A percentile compares a stretch with the other conserved stretches of the same genome.
These are phyloP conservation scores for Muscina levida DNA, from an alignment of 2,888 invertebrate species.

Conservation along the genomic window DNA sequence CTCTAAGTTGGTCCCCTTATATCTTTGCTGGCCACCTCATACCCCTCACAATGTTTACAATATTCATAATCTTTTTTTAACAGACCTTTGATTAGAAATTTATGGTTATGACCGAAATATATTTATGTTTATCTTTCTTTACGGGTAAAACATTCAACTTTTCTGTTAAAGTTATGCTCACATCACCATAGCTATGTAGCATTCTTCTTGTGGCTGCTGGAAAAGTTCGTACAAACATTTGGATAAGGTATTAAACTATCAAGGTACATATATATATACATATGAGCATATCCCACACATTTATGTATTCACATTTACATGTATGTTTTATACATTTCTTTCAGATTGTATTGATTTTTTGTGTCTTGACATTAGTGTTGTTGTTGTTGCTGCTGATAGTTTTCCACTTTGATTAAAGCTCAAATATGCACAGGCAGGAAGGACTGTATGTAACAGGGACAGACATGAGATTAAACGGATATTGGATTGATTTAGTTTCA, in stretches of 20 bases:
- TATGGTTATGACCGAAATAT: conserved; percentile 41
- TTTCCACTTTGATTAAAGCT: conserved; percentile 19
- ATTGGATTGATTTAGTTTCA: conserved; percentile 11
- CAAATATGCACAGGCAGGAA: background rate
- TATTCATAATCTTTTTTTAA: conserved; percentile 44
- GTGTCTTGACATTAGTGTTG: conserved; percentile 2
- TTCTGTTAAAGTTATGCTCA: conserved; percentile 5
- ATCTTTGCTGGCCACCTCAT: background rate
- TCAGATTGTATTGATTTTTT: background rate
- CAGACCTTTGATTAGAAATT: conserved; percentile 44
- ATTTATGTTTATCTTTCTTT: conserved; percentile 24
- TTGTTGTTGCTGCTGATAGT: no score
- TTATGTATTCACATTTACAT: background rate
- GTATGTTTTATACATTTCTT: no score
- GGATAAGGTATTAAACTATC: conserved; percentile 13
- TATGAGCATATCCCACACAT: no score
- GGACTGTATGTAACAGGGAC: no score
- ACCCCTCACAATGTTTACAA: conserved; percentile 21
- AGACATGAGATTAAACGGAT: conserved; percentile 3
- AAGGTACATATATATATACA: background rate
- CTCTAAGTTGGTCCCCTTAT: background rate
- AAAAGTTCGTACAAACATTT: conserved; percentile 25
- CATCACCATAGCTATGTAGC: background rate
- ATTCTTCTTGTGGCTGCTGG: conserved; percentile 1
- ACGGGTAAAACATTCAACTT: conserved; percentile 18